Evolutionary conservation across 1,140 invertebrate species (phyloP).

Genomic region (Nasonia longicornis): DNA sequence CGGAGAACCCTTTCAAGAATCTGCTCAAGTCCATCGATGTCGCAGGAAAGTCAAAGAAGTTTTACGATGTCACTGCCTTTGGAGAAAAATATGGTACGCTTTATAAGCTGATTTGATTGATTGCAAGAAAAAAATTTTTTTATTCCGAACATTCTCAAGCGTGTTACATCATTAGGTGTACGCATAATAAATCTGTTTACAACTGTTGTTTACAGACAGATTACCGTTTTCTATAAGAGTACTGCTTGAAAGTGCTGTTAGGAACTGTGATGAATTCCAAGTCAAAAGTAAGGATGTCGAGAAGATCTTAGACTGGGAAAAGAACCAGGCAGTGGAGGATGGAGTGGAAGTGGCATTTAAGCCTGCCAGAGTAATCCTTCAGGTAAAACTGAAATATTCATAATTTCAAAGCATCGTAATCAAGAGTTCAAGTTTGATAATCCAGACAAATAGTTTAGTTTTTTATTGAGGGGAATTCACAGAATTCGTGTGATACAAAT

Average conservation of each 20-base stretch:
- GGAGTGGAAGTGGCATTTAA: constrained; percentile 96
- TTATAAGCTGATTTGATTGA: background rate
- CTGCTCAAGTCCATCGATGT: constrained; percentile 77
- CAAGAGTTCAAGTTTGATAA: too few species aligned
- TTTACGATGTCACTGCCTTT: constrained; percentile 80
- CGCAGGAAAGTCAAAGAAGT: constrained; percentile 77
- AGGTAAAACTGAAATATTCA: constrained; percentile 72
- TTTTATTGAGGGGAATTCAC: background rate
- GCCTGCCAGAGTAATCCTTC: constrained; percentile 94
- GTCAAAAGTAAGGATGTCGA: constrained; percentile 87
- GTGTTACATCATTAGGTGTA: background rate
- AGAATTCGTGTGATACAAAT: background rate
- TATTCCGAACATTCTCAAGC: too few species aligned
- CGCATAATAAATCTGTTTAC: constrained; percentile 17
- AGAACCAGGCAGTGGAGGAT: constrained; percentile 75
- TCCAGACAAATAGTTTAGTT: background rate
- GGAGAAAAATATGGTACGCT: constrained; percentile 82
- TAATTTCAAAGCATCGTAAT: too few species aligned
- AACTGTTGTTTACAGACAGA: constrained; percentile 70
- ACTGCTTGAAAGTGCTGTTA: constrained; percentile 92
- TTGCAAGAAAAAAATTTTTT: too few species aligned
- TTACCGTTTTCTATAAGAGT: constrained; percentile 96
- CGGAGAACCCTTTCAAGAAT: constrained; percentile 78
- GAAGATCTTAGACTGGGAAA: constrained; percentile 92
- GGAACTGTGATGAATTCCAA: constrained; percentile 97